Conservation (phyloP, 2,797 vertebrate species). For the Rhodeus uyekii region DNA sequence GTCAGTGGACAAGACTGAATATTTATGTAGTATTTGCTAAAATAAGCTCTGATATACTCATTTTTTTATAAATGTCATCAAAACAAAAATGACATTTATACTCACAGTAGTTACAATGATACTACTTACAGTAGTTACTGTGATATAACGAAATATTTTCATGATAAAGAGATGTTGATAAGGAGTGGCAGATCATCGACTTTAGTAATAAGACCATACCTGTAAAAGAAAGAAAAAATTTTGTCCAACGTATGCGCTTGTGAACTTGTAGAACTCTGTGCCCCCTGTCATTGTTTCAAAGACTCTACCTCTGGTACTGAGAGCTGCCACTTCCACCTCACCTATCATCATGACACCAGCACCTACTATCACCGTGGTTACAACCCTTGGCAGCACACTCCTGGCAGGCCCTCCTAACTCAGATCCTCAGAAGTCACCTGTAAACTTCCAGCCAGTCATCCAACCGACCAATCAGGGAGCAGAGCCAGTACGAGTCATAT, state of each 20-base stretch:
- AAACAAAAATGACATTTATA: background rate
- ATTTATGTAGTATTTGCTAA: background rate
- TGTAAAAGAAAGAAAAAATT: background rate
- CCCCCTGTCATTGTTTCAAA: slow-evolving; percentile 89
- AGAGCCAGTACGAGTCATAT: slow-evolving; percentile 87
- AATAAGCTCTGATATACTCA: background rate
- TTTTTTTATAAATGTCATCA: background rate
- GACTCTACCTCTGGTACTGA: slow-evolving; percentile 92
- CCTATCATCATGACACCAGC: slow-evolving; percentile 87
- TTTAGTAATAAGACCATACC: background rate
- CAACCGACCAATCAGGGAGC: slow-evolving; percentile 84
- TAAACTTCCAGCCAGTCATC: slow-evolving; percentile 86
- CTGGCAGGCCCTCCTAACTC: slow-evolving; percentile 81
- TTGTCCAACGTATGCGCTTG: background rate
- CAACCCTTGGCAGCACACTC: slow-evolving; percentile 84
- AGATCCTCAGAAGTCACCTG: slow-evolving; percentile 81
- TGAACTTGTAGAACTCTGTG: slow-evolving; percentile 78
- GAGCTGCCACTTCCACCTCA: slow-evolving; percentile 89
- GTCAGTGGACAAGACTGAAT: background rate
- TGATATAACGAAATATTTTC: no score
- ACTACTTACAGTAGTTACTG: background rate
- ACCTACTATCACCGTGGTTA: slow-evolving; percentile 89
- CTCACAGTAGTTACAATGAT: background rate
- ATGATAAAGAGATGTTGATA: background rate
- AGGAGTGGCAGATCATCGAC: background rate